phyloP scores from a whole-genome alignment of 2,888 invertebrate genomes.

The Steinernema hermaphroditum region DNA sequence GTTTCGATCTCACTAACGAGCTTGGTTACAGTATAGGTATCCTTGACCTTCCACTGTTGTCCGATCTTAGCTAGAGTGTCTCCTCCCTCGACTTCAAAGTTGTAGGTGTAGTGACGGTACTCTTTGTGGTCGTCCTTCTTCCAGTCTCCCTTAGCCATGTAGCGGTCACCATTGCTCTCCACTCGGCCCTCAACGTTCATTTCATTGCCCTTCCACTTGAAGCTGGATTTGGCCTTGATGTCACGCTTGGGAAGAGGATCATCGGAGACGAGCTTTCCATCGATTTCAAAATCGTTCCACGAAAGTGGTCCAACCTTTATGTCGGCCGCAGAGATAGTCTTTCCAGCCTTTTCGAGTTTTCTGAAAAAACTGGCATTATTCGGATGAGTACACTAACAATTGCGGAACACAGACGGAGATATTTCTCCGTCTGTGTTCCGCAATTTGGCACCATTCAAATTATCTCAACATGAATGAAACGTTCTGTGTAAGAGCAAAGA shows the following conservation, averaged over 20 bases:
- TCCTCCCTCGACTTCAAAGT: background rate
- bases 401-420: too few relatives aligned
- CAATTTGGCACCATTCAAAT: too few relatives aligned
- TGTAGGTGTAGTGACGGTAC: slow-evolving; percentile 18
- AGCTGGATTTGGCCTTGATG: slow-evolving; percentile 1
- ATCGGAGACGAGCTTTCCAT: slow-evolving; percentile 5
- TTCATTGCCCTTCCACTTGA: slow-evolving; percentile 9
- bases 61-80: background rate
- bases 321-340: background rate
- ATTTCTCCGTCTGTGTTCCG: too few relatives aligned
- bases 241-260: slow-evolving; percentile 6
- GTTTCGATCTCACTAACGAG: background rate
- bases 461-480: too few relatives aligned
- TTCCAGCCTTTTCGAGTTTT: slow-evolving; percentile 15
- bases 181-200: slow-evolving; percentile 11
- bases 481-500: too few relatives aligned
- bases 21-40: slow-evolving; percentile 11
- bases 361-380: too few relatives aligned
- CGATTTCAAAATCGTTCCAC: slow-evolving; percentile 5
- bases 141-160: slow-evolving; percentile 22
- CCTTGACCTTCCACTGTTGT: slow-evolving; percentile 16
- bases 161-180: slow-evolving; percentile 24
- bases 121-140: slow-evolving; percentile 28
- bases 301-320: background rate
- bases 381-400: too few relatives aligned